These are phyloP conservation scores for Rutpela maculata DNA, from an alignment of 2,888 invertebrate genomes.

Conservation along the genomic window DNA sequence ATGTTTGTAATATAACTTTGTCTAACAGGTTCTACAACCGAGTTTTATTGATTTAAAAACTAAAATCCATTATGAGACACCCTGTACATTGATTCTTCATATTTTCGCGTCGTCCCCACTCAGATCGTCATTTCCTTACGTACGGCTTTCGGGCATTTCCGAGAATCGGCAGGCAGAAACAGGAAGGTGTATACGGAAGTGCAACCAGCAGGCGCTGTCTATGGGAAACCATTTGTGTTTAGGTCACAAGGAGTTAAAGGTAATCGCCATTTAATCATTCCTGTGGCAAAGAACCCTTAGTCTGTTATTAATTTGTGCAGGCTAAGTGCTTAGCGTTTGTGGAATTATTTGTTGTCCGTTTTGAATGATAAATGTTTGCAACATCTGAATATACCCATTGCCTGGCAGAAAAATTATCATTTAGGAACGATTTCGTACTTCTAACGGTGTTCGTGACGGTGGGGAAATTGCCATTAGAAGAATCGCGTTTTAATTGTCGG, in stretches of 20 bases:
- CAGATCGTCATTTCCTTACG: background rate
- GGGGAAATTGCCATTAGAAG: background rate
- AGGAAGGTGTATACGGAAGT: background rate
- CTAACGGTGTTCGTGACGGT: background rate
- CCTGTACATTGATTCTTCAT: no score
- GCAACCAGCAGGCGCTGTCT: background rate
- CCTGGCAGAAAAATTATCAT: background rate
- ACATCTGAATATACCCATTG: background rate
- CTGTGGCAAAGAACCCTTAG: background rate
- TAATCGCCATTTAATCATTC: slow-evolving; percentile 7
- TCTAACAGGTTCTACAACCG: no score
- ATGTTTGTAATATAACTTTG: no score
- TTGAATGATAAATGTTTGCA: slow-evolving; percentile 4
- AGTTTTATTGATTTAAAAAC: no score
- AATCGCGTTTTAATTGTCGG: background rate
- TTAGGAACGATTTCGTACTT: background rate
- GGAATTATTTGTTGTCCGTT: slow-evolving; percentile 7
- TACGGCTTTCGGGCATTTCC: background rate
- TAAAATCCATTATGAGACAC: no score
- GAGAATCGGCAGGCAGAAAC: no score
- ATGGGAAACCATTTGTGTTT: background rate
- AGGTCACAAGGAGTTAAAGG: no score
- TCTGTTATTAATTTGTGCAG: no score
- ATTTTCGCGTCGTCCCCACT: background rate
- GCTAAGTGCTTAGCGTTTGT: background rate